These are phyloP conservation scores for Lophura nycthemera DNA, from an alignment of 2,113 vertebrate species.

Conservation along the genomic window DNA sequence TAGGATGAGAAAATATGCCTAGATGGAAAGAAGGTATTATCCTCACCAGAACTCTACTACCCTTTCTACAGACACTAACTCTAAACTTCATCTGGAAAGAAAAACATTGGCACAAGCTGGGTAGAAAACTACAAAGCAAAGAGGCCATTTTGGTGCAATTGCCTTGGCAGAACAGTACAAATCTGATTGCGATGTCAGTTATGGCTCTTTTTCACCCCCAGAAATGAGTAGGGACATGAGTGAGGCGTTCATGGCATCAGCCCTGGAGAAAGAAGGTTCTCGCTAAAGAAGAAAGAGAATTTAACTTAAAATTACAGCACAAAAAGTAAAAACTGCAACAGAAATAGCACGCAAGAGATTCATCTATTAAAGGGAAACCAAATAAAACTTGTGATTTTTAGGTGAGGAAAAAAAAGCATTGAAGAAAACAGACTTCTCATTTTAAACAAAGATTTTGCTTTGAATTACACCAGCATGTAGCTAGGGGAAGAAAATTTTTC, in stretches of 20 bases:
- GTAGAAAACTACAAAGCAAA: not conserved
- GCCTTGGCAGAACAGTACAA: not conserved
- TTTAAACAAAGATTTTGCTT: not conserved
- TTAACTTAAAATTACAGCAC: not conserved
- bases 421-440: not conserved
- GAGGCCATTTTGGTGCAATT: not conserved
- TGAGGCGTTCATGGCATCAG: not conserved
- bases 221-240: not conserved
- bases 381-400: not conserved
- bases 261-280: not conserved
- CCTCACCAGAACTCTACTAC: not conserved
- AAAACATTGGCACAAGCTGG: not conserved
- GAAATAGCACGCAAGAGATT: not conserved
- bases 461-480: not conserved
- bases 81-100: not conserved
- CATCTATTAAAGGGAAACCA: accelerated
- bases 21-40: not conserved
- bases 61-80: not conserved
- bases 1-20: not conserved
- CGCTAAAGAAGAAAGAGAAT: not conserved
- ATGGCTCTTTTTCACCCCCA: not conserved
- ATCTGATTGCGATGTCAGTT: not conserved
- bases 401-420: accelerated
- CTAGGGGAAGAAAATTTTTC: not conserved
- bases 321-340: not conserved